Evolutionary conservation across 2,888 invertebrate genomes (phyloP).

Genomic region (Pyrrhosoma nymphula): DNA sequence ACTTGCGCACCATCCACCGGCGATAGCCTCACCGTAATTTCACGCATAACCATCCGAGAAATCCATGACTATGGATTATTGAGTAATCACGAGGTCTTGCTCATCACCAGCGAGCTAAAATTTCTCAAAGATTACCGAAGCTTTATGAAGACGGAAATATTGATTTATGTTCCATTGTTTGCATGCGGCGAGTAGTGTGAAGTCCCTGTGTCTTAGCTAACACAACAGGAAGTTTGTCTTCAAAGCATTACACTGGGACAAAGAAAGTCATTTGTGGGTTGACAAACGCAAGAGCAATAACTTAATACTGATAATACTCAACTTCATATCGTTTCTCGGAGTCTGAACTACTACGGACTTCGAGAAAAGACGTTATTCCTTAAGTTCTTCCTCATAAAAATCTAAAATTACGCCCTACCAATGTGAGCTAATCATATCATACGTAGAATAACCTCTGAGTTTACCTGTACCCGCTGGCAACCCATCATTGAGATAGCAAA

Average conservation of each 20-base stretch:
- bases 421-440: not conserved
- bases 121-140: not conserved
- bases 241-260: not conserved
- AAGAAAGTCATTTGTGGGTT: not conserved
- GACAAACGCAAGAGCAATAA: not conserved
- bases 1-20: not conserved
- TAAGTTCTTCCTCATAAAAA: not conserved
- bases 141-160: slow-evolving; percentile 12
- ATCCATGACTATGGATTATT: not conserved
- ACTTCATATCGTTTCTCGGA: not conserved
- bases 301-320: not conserved
- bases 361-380: not conserved
- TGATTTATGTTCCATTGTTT: slow-evolving; percentile 24
- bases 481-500: too few relatives aligned
- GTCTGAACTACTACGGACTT: not conserved
- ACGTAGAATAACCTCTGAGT: not conserved
- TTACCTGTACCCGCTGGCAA: too few relatives aligned
- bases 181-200: not conserved
- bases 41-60: not conserved
- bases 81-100: not conserved
- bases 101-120: not conserved
- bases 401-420: too few relatives aligned
- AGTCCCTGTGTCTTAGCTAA: not conserved
- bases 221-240: not conserved
- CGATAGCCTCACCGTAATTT: not conserved